phyloP scores from a whole-genome alignment of 1,140 invertebrate species.

The Paraescarpia echinospica region DNA sequence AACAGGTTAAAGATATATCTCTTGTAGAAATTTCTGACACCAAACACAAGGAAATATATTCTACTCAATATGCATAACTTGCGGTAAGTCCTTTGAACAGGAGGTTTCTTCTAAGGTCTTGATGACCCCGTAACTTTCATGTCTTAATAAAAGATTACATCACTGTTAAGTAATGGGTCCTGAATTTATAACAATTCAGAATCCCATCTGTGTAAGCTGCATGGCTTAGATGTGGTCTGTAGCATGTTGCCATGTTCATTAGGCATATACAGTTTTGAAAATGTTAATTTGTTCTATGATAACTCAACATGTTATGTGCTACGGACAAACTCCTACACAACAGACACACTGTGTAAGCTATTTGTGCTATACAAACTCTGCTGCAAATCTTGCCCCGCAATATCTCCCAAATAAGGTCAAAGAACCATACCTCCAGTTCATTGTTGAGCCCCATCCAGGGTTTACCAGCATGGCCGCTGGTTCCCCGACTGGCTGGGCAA shows the following conservation, averaged over 20 bases:
- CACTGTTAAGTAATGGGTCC: background rate
- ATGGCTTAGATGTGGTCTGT: no score
- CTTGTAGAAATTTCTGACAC: background rate
- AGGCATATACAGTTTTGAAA: no score
- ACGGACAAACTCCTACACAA: no score
- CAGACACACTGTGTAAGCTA: no score
- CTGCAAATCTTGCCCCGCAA: background rate
- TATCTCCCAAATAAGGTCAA: background rate
- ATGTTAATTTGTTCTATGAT: no score
- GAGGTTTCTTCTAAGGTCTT: background rate
- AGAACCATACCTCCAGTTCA: background rate
- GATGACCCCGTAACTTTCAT: background rate
- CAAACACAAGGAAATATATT: background rate
- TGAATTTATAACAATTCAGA: background rate
- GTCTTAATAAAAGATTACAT: background rate
- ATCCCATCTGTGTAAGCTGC: no score
- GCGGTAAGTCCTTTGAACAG: background rate
- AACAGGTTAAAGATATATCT: background rate
- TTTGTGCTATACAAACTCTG: background rate
- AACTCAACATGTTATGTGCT: no score
- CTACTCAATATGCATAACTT: background rate
- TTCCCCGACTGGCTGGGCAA: background rate
- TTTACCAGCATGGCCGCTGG: background rate
- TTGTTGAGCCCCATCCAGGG: background rate
- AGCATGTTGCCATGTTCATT: no score